Conservation (phyloP, 2,113 vertebrate species). For the Pollachius pollachius region DNA sequence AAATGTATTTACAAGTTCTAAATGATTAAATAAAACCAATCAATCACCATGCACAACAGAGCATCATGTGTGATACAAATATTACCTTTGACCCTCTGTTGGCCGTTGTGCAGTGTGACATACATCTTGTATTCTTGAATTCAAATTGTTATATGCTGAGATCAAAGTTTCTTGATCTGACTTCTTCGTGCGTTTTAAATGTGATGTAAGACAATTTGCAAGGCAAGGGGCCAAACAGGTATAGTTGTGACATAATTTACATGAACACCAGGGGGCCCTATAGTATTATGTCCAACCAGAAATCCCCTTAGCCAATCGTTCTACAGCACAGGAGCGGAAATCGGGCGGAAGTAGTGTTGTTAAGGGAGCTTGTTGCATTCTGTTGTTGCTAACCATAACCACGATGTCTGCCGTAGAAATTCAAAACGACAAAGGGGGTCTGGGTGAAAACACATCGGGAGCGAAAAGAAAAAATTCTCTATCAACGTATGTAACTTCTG, state of each 20-base stretch:
- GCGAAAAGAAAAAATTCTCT: conserved; percentile 70
- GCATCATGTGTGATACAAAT: too few species aligned
- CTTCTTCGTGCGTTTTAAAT: background rate
- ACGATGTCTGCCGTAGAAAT: conserved; percentile 26
- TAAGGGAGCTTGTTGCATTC: conserved; percentile 21
- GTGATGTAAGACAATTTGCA: background rate
- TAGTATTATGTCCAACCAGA: conserved; percentile 32
- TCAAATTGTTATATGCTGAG: too few species aligned
- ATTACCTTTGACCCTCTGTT: too few species aligned
- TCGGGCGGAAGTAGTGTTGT: conserved; percentile 46
- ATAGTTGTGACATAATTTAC: background rate
- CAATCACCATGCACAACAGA: too few species aligned
- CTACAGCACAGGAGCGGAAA: conserved; percentile 5
- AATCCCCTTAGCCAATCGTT: conserved; percentile 45
- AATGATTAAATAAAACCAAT: too few species aligned
- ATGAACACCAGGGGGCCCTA: conserved; percentile 43
- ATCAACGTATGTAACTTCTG: conserved; percentile 50
- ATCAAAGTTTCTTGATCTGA: too few species aligned
- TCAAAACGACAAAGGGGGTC: background rate
- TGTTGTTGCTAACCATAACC: background rate
- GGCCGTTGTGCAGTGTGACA: too few species aligned
- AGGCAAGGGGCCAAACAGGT: too few species aligned
- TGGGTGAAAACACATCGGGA: conserved; percentile 34
- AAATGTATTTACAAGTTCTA: too few species aligned
- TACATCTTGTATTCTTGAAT: too few species aligned